Percentiles rank a stretch among this genome's conserved stretches.
These are phyloP conservation scores for Halictus rubicundus DNA, from an alignment of 1,140 invertebrate genomes.

Conservation along the genomic window DNA sequence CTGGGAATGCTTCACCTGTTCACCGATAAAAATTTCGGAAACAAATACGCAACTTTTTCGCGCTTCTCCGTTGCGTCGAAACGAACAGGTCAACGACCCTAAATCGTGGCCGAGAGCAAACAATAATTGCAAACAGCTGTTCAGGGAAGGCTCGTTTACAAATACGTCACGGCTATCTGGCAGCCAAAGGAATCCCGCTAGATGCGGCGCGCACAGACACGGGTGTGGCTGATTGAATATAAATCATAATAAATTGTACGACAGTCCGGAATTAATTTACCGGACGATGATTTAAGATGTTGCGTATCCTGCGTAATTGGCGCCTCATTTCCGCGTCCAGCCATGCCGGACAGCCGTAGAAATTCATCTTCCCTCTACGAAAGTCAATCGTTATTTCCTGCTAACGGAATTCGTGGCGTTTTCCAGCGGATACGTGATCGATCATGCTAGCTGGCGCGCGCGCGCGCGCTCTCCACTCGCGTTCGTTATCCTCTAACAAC, in stretches of 20 bases:
- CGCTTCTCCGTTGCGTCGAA: not conserved
- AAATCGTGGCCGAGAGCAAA: not conserved
- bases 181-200: slow-evolving; percentile 28
- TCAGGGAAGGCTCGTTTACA: not conserved
- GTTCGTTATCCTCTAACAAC: slow-evolving; percentile 21
- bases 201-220: slow-evolving; percentile 10
- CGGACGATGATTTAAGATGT: slow-evolving; percentile 54
- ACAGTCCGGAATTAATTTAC: slow-evolving; percentile 54
- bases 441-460: slow-evolving; percentile 3
- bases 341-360: slow-evolving; percentile 22
- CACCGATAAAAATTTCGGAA: too few species aligned
- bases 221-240: slow-evolving; percentile 54
- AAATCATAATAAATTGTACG: slow-evolving; percentile 59
- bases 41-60: not conserved
- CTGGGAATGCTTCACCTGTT: too few species aligned
- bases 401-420: slow-evolving; percentile 35
- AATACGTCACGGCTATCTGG: not conserved
- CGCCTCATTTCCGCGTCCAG: slow-evolving; percentile 52
- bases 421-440: slow-evolving; percentile 30
- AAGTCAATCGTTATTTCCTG: slow-evolving; percentile 26
- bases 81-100: not conserved
- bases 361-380: slow-evolving; percentile 48
- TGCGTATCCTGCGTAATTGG: slow-evolving; percentile 51
- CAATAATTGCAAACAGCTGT: not conserved
- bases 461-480: not conserved